phyloP scores from a whole-genome alignment of 2,888 invertebrate species.

The Pterostichus niger region DNA sequence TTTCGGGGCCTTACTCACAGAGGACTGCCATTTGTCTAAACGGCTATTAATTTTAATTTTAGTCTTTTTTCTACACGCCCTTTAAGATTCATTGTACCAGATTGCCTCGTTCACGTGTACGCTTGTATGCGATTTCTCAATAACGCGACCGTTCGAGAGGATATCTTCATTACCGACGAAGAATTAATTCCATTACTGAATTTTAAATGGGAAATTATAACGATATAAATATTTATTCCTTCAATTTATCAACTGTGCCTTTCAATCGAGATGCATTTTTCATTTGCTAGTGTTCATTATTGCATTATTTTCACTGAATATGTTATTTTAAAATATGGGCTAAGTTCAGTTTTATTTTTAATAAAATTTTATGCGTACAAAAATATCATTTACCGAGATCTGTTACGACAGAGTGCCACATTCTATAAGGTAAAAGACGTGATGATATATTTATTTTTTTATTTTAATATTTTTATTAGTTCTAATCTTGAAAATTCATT shows the following conservation, averaged over 20 bases:
- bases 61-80: constrained; percentile 72
- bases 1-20: constrained; percentile 73
- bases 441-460: too few relatives aligned
- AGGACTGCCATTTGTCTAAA: constrained; percentile 76
- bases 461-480: too few relatives aligned
- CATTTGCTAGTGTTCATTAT: background rate
- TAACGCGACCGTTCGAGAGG: constrained; percentile 29
- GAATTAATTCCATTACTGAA: constrained; percentile 46
- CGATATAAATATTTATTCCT: constrained; percentile 30
- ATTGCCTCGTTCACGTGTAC: constrained; percentile 48
- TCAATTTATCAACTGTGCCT: background rate
- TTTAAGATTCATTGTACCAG: constrained; percentile 63
- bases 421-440: too few relatives aligned
- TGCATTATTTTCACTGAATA: background rate
- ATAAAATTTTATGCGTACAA: too few relatives aligned
- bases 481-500: too few relatives aligned
- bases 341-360: too few relatives aligned
- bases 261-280: background rate
- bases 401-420: too few relatives aligned
- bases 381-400: too few relatives aligned
- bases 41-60: constrained; percentile 76
- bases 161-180: constrained; percentile 54
- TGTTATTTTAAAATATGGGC: background rate
- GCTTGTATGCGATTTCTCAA: constrained; percentile 63
- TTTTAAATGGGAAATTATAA: constrained; percentile 45